Evolutionary conservation across 2,888 invertebrate genomes (phyloP).

Genomic region (Eupsilia transversa): DNA sequence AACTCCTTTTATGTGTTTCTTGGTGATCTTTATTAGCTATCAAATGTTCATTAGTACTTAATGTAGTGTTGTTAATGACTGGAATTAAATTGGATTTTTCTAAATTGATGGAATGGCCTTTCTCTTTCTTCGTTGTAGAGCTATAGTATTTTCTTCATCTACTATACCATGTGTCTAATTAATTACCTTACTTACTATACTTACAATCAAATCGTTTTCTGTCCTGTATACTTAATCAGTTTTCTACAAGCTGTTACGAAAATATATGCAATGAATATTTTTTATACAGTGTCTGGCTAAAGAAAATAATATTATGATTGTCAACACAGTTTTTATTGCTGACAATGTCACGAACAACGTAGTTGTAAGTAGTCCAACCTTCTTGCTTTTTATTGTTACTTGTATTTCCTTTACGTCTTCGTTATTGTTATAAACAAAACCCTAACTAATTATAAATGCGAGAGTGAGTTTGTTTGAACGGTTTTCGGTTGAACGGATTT

Average conservation of each 20-base stretch:
- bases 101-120: not conserved
- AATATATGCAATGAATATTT: not conserved
- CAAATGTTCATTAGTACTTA: constrained; percentile 14
- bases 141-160: not conserved
- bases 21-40: constrained; percentile 9
- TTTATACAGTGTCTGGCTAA: not conserved
- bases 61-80: not conserved
- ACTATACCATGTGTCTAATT: not conserved
- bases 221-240: not conserved
- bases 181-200: too few species aligned
- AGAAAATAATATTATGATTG: constrained; percentile 30
- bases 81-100: not conserved
- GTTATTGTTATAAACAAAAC: constrained; percentile 9
- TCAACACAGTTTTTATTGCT: constrained; percentile 30
- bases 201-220: not conserved
- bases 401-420: constrained; percentile 27
- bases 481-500: too few species aligned
- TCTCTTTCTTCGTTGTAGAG: not conserved
- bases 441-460: too few species aligned
- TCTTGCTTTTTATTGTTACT: constrained; percentile 25
- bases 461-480: too few species aligned
- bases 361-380: constrained; percentile 12
- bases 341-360: constrained; percentile 31
- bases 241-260: not conserved
- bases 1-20: constrained; percentile 17